Percentiles rank a stretch among this genome's conserved stretches.
phyloP scores from a whole-genome alignment of 2,797 vertebrate genomes.

The Scyliorhinus canicula region DNA sequence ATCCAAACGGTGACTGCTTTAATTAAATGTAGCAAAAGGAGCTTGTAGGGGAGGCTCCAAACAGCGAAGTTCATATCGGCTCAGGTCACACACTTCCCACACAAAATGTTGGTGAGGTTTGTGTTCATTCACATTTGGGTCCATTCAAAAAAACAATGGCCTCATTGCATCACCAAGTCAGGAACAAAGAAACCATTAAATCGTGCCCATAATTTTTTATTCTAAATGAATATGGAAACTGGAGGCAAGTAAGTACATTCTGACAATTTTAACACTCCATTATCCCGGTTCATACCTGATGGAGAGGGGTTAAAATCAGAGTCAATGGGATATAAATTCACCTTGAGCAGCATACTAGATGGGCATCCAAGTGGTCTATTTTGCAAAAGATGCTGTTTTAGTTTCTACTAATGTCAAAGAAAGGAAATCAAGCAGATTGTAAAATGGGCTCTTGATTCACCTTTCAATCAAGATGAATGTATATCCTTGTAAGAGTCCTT shows the following conservation, averaged over 20 bases:
- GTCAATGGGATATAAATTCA: neutral
- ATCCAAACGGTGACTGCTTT: too few relatives aligned
- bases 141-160: too few relatives aligned
- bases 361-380: too few relatives aligned
- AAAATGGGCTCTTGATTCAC: neutral
- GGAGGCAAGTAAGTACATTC: neutral
- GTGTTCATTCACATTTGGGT: too few relatives aligned
- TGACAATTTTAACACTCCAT: neutral
- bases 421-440: neutral
- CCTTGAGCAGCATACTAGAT: neutral
- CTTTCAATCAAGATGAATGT: neutral
- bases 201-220: conserved; percentile 7
- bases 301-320: neutral
- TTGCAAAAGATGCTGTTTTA: too few relatives aligned
- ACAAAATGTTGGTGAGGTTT: too few relatives aligned
- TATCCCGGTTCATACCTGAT: neutral
- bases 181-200: neutral
- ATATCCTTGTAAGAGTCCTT: too few relatives aligned
- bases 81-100: too few relatives aligned
- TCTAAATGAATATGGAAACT: neutral
- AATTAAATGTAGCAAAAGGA: too few relatives aligned
- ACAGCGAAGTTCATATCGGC: too few relatives aligned
- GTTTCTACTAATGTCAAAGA: neutral
- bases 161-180: too few relatives aligned
- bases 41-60: too few relatives aligned